phyloP scores from a whole-genome alignment of 2,888 invertebrate species.

The Conops quadrifasciatus region DNA sequence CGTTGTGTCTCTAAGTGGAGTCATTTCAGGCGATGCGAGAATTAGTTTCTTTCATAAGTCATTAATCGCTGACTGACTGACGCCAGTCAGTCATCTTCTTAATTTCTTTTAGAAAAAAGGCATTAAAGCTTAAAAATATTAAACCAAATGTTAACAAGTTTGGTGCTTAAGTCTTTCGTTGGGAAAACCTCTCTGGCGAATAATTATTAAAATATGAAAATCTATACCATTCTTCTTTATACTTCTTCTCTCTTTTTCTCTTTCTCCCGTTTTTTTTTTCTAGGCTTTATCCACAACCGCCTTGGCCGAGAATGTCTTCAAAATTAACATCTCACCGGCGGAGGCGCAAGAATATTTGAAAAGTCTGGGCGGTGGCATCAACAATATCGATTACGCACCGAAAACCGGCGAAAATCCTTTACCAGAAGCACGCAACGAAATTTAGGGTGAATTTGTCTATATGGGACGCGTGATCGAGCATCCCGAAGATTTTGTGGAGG shows the following conservation, averaged over 20 bases:
- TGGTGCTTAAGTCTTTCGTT: slow-evolving; percentile 10
- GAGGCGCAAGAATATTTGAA: slow-evolving; percentile 65
- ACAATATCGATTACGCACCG: slow-evolving; percentile 68
- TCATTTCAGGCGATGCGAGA: too few species aligned
- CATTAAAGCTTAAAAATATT: too few species aligned
- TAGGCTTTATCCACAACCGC: slow-evolving; percentile 45
- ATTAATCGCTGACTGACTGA: not conserved
- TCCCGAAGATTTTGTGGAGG: slow-evolving; percentile 74
- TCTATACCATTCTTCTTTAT: too few species aligned
- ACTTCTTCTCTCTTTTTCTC: not conserved
- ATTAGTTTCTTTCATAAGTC: too few species aligned
- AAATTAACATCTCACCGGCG: slow-evolving; percentile 67
- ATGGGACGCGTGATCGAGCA: slow-evolving; percentile 71
- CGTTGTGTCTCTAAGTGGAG: too few species aligned
- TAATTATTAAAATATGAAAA: too few species aligned
- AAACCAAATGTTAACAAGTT: not conserved
- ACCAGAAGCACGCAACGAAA: slow-evolving; percentile 61
- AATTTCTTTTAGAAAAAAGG: not conserved
- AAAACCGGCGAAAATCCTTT: slow-evolving; percentile 69
- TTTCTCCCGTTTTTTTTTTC: not conserved
- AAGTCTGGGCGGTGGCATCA: slow-evolving; percentile 59
- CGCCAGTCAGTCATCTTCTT: not conserved
- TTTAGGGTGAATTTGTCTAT: slow-evolving; percentile 61
- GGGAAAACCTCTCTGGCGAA: not conserved
- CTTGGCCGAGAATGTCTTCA: slow-evolving; percentile 66